phyloP scores from a whole-genome alignment of 2,113 vertebrate species.

The Salvelinus sp. region DNA sequence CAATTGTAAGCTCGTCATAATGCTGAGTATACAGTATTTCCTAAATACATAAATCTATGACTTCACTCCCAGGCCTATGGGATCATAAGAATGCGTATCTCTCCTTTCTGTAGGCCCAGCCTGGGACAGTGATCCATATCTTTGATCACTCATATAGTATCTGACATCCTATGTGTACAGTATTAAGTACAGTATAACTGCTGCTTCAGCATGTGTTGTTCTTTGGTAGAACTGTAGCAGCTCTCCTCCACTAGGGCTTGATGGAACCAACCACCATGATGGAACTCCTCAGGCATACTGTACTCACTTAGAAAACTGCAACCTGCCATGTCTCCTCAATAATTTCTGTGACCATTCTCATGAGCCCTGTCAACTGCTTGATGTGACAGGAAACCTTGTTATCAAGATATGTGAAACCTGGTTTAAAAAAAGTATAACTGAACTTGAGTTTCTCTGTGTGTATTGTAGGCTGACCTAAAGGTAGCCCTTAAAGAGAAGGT shows the following conservation, averaged over 20 bases:
- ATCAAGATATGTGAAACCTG: neutral
- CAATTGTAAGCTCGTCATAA: neutral
- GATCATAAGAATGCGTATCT: neutral
- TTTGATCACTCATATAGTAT: neutral
- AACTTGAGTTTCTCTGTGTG: neutral
- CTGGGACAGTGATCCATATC: neutral
- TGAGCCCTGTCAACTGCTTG: no score
- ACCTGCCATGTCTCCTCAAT: no score
- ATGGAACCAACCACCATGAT: neutral
- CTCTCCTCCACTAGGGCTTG: constrained; percentile 1
- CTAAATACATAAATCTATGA: neutral
- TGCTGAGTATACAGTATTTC: neutral
- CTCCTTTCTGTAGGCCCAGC: no score
- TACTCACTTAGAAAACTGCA: no score
- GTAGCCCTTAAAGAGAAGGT: constrained; percentile 52
- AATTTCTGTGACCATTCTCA: no score
- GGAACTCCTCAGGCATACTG: neutral
- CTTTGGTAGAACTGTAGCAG: neutral
- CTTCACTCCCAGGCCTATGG: neutral
- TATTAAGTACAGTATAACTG: neutral
- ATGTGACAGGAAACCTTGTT: no score
- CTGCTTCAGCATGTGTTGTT: neutral
- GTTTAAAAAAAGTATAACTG: no score
- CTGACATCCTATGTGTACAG: neutral
- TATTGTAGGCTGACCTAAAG: constrained; percentile 53